Base-by-base conservation (phyloP, 2,888 invertebrate genomes). In the Acleris laterana region DNA sequence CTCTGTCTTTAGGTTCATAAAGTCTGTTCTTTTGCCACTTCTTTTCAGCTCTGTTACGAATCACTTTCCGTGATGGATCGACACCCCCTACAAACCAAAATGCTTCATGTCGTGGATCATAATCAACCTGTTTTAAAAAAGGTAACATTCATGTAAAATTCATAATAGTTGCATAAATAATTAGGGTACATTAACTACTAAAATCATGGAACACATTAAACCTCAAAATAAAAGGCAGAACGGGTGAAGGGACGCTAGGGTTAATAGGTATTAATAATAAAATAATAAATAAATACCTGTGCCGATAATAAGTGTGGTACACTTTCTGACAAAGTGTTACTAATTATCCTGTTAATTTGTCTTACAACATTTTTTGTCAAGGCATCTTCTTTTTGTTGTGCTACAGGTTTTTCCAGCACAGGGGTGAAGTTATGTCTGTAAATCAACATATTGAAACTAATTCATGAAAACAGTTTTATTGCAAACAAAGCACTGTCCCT, bases 51-150 rank as follows among this genome's bases (percentile, higher is more conserved):
- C 93, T 91, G 71, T 86, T 84, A 69, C 87, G 88, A 1, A 88
- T 76, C 0, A 93, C 82, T 48, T 73, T 77, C 50, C 83, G 77
- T 1, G 95, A 93, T 0, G 95, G 94, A 68, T 94, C 83, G 72
- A 96, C 94, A 60, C 97, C 96, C 60, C 97, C 97, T 46, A 95
- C 94, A 78, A 94, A 94, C 98, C 98, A 99, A 85, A 96, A 97
- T 28, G 98, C 96, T 91, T 98, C 97, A 74, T 97, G 93, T 20
- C 97, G 93, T 4, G 98, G 96, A 70, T 96, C 94, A 76, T 94
- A 93, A 83, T 98, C 98, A 42, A 96, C 84, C 94, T 96, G 90
- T 38, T 38, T 38, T 38, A 4, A 38, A 13, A 13, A 13, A 38
- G 38, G 13, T 13, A 38, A 38, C 13, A 38, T 13, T 13, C 2